These are phyloP conservation scores for Drosophila saltans DNA, from an alignment of 1,140 invertebrate species.

Conservation along the genomic window DNA sequence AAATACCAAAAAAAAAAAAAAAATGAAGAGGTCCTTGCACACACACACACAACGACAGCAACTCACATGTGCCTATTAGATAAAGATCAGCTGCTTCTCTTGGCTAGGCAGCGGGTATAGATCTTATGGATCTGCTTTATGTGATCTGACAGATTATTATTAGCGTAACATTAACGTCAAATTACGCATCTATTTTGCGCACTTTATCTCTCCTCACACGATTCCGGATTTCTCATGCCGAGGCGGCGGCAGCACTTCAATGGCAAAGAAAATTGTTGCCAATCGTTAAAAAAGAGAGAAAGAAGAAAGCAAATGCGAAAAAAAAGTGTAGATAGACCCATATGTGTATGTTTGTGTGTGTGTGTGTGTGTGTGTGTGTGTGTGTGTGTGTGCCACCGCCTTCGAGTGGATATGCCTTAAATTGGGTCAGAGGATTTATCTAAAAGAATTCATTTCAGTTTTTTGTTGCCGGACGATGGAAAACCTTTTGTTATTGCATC, in stretches of 20 bases:
- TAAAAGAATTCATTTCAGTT: not conserved
- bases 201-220: constrained; percentile 65
- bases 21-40: constrained; percentile 26
- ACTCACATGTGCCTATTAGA: constrained; percentile 32
- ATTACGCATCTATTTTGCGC: constrained; percentile 81
- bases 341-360: not conserved
- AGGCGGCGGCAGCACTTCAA: constrained; percentile 1
- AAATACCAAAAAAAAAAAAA: constrained; percentile 19
- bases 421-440: constrained; percentile 7
- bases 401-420: not conserved
- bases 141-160: constrained; percentile 82
- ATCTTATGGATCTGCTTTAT: constrained; percentile 40
- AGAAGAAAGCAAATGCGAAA: not conserved
- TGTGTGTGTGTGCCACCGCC: not conserved
- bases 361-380: too few species aligned
- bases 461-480: not conserved
- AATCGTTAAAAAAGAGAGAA: not conserved
- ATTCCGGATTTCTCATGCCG: not conserved
- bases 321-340: constrained; percentile 2
- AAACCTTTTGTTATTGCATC: constrained; percentile 5
- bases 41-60: constrained; percentile 3
- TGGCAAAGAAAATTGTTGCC: not conserved
- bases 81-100: constrained; percentile 60
- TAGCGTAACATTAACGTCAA: constrained; percentile 83
- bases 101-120: not conserved